Evolutionary conservation across 1,140 invertebrate species (phyloP).

Genomic region (Geopemphigus sp.): DNA sequence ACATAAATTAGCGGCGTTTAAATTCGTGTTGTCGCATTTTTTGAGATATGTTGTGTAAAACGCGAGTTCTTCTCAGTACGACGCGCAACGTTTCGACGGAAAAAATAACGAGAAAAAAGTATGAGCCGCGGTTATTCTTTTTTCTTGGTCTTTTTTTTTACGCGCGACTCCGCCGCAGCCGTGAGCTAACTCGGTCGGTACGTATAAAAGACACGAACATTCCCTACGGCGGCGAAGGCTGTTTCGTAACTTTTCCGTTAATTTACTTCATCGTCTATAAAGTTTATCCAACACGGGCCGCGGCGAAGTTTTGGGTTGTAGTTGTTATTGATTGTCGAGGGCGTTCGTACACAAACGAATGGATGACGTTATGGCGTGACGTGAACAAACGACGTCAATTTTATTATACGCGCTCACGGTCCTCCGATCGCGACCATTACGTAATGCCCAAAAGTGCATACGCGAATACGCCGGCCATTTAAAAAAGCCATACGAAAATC

Average conservation of each 20-base stretch:
- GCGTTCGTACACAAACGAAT: background rate
- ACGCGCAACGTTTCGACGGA: background rate
- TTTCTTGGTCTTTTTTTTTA: background rate
- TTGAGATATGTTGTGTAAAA: background rate
- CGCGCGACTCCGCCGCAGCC: too few species aligned
- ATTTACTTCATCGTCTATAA: background rate
- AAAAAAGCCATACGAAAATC: too few species aligned
- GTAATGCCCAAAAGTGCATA: too few species aligned
- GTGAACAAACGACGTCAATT: constrained; percentile 2
- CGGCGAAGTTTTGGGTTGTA: background rate
- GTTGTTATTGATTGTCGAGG: constrained; percentile 5
- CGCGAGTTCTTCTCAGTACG: background rate
- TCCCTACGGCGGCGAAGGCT: background rate
- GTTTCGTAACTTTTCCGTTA: constrained; percentile 9
- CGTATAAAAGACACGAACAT: constrained; percentile 9
- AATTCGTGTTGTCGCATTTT: too few species aligned
- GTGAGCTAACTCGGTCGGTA: background rate
- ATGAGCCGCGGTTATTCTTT: background rate
- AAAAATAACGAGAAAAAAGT: background rate
- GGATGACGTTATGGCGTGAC: background rate
- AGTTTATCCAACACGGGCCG: background rate
- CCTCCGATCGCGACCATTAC: too few species aligned
- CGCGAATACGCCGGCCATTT: too few species aligned
- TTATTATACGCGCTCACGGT: background rate
- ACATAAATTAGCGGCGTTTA: too few species aligned